A percentile compares a stretch with the other conserved stretches of the same genome.
Conservation (phyloP, 1,140 invertebrate species). For the Subanguina moxae region DNA sequence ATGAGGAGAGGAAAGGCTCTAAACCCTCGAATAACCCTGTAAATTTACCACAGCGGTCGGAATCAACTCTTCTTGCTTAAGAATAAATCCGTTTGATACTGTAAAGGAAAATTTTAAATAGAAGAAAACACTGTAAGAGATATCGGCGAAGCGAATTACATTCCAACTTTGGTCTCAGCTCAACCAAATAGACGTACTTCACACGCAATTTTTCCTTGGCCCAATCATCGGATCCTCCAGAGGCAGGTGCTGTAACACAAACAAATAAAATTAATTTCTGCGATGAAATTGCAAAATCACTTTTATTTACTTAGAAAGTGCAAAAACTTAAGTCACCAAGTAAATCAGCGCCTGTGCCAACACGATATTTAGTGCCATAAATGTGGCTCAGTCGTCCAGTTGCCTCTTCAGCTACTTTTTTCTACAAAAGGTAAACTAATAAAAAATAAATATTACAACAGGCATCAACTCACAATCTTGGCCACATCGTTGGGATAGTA, state of each 20-base stretch:
- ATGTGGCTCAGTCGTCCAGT: slow-evolving; percentile 45
- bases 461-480: background rate
- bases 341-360: slow-evolving; percentile 54
- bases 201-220: slow-evolving; percentile 50
- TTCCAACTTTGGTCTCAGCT: slow-evolving; percentile 47
- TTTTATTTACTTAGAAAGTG: too few species aligned
- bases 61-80: slow-evolving; percentile 39
- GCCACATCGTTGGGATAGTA: slow-evolving; percentile 3
- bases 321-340: slow-evolving; percentile 38
- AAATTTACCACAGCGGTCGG: slow-evolving; percentile 29
- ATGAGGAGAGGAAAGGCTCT: too few species aligned
- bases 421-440: background rate
- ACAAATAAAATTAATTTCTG: background rate
- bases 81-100: slow-evolving; percentile 43
- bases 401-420: slow-evolving; percentile 45
- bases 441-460: background rate
- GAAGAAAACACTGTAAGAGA: background rate
- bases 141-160: slow-evolving; percentile 25
- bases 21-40: too few species aligned
- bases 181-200: slow-evolving; percentile 58
- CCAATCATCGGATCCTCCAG: slow-evolving; percentile 59
- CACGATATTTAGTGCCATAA: slow-evolving; percentile 58
- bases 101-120: slow-evolving; percentile 11
- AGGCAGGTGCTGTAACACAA: slow-evolving; percentile 50
- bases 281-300: too few species aligned